Conservation (phyloP, 1,140 invertebrate genomes). For the Chymomyza costata region DNA sequence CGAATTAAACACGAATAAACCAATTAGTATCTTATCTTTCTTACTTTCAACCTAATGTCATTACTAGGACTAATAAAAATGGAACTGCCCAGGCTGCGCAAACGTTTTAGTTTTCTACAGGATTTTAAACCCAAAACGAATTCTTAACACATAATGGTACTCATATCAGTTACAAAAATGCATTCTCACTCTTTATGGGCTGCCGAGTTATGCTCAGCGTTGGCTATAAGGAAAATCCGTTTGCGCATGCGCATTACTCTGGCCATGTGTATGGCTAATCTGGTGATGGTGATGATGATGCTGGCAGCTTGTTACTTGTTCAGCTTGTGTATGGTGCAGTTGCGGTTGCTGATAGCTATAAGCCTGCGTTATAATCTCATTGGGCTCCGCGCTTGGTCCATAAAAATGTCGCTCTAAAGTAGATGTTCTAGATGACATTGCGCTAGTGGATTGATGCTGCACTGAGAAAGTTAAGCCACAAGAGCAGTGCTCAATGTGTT, state of each 20-base stretch:
- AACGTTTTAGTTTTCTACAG: too few relatives aligned
- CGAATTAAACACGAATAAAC: too few relatives aligned
- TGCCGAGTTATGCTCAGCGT: slow-evolving; percentile 24
- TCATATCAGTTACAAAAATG: too few relatives aligned
- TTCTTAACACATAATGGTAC: too few relatives aligned
- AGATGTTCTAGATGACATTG: slow-evolving; percentile 5
- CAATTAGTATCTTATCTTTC: too few relatives aligned
- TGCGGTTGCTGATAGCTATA: slow-evolving; percentile 23
- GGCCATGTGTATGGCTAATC: slow-evolving; percentile 22
- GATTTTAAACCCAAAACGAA: too few relatives aligned
- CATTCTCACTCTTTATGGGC: too few relatives aligned
- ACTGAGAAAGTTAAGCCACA: slow-evolving; percentile 64
- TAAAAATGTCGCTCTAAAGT: slow-evolving; percentile 24
- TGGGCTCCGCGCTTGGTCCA: background rate
- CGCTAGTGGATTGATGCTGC: slow-evolving; percentile 16
- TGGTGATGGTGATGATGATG: slow-evolving; percentile 34
- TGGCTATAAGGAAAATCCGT: slow-evolving; percentile 55
- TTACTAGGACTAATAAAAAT: too few relatives aligned
- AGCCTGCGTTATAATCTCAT: too few relatives aligned
- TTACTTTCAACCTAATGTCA: too few relatives aligned
- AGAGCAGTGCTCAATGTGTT: slow-evolving; percentile 65
- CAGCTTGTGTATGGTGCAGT: too few relatives aligned
- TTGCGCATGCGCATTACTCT: slow-evolving; percentile 51
- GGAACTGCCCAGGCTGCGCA: too few relatives aligned
- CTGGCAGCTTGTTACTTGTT: slow-evolving; percentile 23